These are phyloP conservation scores for Hippocampus barbouri DNA, from an alignment of 2,113 vertebrate species.

Conservation along the genomic window DNA sequence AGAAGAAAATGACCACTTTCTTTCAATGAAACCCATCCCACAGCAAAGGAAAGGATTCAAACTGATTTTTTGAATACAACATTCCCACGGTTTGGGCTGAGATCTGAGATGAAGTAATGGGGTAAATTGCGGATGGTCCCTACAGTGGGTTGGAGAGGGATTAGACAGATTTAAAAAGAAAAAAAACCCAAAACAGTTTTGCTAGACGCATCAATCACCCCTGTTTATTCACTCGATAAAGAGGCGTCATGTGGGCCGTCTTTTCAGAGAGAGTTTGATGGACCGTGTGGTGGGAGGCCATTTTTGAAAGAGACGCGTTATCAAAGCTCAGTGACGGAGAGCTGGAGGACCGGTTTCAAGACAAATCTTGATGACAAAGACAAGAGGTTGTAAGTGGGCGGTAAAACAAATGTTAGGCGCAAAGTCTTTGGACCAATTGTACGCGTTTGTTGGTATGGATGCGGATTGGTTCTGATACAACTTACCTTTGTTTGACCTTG, in stretches of 20 bases:
- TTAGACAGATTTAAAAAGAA: background rate
- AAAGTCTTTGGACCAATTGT: background rate
- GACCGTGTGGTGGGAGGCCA: constrained; percentile 21
- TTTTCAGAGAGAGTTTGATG: constrained; percentile 39
- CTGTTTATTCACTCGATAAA: constrained; percentile 44
- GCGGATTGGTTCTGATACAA: background rate
- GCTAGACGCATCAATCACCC: constrained; percentile 40
- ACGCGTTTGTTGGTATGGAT: background rate
- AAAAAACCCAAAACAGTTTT: background rate
- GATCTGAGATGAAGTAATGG: constrained; percentile 24
- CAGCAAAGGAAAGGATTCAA: constrained; percentile 33
- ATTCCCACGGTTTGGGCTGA: constrained; percentile 12
- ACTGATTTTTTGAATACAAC: constrained; percentile 31
- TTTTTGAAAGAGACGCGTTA: constrained; percentile 27
- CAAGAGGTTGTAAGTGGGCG: background rate
- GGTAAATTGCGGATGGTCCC: constrained; percentile 14
- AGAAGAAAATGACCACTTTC: constrained; percentile 55
- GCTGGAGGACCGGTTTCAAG: constrained; percentile 14
- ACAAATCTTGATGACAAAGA: constrained; percentile 5
- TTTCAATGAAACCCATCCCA: constrained; percentile 51
- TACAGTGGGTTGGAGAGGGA: constrained; percentile 6
- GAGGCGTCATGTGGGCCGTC: constrained; percentile 35
- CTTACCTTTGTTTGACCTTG: background rate
- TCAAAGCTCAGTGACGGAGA: constrained; percentile 33
- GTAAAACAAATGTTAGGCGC: background rate